Evolutionary conservation across 2,888 invertebrate species (phyloP), one percentile per base, ranked within the genome.

Genomic region (Sminthurinus aureus): DNA sequence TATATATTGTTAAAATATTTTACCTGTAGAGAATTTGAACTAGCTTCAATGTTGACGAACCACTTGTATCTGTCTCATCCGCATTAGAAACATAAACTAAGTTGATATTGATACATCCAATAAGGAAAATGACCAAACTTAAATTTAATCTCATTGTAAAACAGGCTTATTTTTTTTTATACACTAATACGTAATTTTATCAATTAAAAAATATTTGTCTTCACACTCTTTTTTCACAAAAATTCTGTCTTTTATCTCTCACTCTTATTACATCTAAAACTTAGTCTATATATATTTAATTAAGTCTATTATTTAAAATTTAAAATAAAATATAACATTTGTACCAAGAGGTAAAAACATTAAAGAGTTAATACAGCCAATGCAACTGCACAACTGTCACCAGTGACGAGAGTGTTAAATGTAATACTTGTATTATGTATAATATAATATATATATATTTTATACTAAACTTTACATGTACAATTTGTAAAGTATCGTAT

Each of bases 21-120:
- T 38, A 18, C 26, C 20, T n/a, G 20, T 52, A 52, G 15, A 58
- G 87, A 83, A 87, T 82, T 84, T 87, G 87, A 13, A 87, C 87
- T 22, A 87, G 71, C 50, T 83, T 75, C 38, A 87, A 81, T 79
- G 84, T 20, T 79, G n/a, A 22, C 6, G 38, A 38, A 38, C 1
- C 69, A 1, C n/a, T 69, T 20, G n/a, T 11, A 58, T 0, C 9
- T 11, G 38, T 38, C 38, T 38, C n/a, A 20, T 69, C 69, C 22
- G 69, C 69, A 20, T n/a, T 22, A 69, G 69, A 69, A 69, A 69
- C n/a, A 11, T 11, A 9, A n/a, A 69, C 69, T 3, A 69, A 69
- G 20, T 69, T n/a, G n/a, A 69, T 20, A 11, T 69, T n/a, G n/a
- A 69, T 20, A 69, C n/a, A 22, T 69, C n/a, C n/a, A 18, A 69